A percentile compares a stretch with the other conserved stretches of the same genome.
Evolutionary conservation across 2,888 invertebrate species (phyloP).

Genomic region (Drosophila macrospina): DNA sequence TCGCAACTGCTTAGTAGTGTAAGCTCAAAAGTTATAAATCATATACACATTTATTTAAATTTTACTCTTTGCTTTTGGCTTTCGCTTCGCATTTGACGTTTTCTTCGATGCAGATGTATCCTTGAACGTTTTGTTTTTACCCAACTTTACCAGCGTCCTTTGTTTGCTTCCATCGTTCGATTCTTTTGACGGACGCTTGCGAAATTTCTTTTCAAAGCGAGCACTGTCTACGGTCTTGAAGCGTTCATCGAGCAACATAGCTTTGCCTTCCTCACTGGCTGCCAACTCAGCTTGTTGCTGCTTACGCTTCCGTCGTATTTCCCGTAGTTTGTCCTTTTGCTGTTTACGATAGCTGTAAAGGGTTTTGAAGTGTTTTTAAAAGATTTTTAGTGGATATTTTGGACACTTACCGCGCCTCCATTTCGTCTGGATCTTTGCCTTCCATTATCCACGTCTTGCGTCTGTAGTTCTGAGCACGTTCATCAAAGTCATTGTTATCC

Average conservation of each 20-base stretch:
- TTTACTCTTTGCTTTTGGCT: slow-evolving; percentile 23
- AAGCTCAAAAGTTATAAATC: slow-evolving; percentile 66
- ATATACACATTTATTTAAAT: slow-evolving; percentile 22
- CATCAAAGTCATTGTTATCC: slow-evolving; percentile 96
- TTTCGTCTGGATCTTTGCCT: slow-evolving; percentile 92
- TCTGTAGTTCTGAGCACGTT: slow-evolving; percentile 93
- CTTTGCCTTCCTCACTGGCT: slow-evolving; percentile 51
- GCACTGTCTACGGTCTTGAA: slow-evolving; percentile 78
- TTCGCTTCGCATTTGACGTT: slow-evolving; percentile 29
- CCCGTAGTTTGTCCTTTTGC: slow-evolving; percentile 83
- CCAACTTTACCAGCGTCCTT: slow-evolving; percentile 8
- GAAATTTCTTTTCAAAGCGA: slow-evolving; percentile 76
- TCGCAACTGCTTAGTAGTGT: slow-evolving; percentile 67
- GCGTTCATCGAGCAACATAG: slow-evolving; percentile 81
- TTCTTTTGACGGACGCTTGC: slow-evolving; percentile 26
- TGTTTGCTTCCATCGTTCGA: neutral
- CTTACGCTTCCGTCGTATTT: slow-evolving; percentile 79
- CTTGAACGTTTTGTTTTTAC: slow-evolving; percentile 12
- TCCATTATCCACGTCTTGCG: slow-evolving; percentile 94
- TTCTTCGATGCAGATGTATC: neutral
- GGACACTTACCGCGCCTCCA: slow-evolving; percentile 87
- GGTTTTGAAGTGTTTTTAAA: neutral
- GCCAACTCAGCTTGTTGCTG: slow-evolving; percentile 59
- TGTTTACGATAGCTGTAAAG: slow-evolving; percentile 78
- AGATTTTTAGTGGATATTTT: neutral